Conservation (phyloP, 2,113 vertebrate genomes). For the Bufo bufo region DNA sequence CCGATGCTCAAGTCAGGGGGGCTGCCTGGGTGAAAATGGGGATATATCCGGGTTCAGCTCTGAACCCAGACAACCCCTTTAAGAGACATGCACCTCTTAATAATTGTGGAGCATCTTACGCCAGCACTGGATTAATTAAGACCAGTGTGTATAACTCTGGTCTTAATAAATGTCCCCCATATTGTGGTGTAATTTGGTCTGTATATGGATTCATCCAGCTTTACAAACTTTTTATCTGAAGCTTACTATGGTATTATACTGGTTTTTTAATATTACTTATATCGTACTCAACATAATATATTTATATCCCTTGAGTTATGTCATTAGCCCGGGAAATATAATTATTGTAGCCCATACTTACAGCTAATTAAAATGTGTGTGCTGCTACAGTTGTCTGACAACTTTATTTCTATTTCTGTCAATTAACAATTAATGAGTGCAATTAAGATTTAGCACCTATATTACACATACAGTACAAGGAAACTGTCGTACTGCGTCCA, state of each 20-base stretch:
- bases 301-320: neutral
- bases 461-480: neutral
- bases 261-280: neutral
- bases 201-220: neutral
- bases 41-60: too few species aligned
- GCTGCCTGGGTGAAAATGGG: too few species aligned
- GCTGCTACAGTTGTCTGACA: slow-evolving; percentile 30
- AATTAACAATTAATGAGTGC: slow-evolving; percentile 39
- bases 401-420: slow-evolving; percentile 26
- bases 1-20: too few species aligned
- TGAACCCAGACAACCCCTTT: too few species aligned
- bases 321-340: neutral
- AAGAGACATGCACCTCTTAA: too few species aligned
- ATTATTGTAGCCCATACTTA: slow-evolving; percentile 30
- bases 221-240: neutral
- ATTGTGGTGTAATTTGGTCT: too few species aligned
- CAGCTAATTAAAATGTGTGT: slow-evolving; percentile 42
- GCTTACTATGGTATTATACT: neutral
- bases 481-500: neutral
- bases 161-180: too few species aligned
- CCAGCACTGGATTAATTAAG: too few species aligned
- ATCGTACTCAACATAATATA: neutral
- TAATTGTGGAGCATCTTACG: too few species aligned
- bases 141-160: too few species aligned
- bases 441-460: slow-evolving; percentile 43